Base-by-base conservation (phyloP, 1,140 invertebrate species). In the Luehdorfia chinensis region DNA sequence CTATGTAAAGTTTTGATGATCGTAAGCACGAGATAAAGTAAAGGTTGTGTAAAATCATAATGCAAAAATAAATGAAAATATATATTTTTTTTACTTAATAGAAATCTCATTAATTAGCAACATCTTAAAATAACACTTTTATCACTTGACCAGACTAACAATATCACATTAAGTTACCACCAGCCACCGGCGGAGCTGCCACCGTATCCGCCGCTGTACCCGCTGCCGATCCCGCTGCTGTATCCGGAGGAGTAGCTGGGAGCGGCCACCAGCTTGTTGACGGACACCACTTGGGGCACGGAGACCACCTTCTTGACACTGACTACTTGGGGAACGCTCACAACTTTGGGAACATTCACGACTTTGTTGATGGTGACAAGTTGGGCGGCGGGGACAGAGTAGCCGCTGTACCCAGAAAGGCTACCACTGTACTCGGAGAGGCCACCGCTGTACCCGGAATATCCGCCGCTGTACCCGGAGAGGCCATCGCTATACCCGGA, bases 351-450 rank as follows among this genome's bases (percentile, higher is more conserved):
- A n/a, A 70, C 67, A 25, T 58, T 47, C 9, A 70, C 47, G 5
- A 68, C 59, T 36, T 66, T 68, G 34, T 64, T 64, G 16, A 69
- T 59, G 7, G 57, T 28, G 5, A 72, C 55, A 6, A 72, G 47
- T 9, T 47, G 34, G 7, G 64, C 41, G 1, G 59, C 55, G 18
- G 57, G 43, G 2, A 19, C 33, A 25, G 39, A 55, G 54, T 54
- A 56, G 32, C 52, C 46, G 19, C 51, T 9, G 31, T 50, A 46
- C 3, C 56, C 47, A 8, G 28, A 28, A 16, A 44, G 43, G 13
- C 28, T 9, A 13, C 28, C 28, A 9, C n/a, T 9, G 30, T 50
- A 30, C 13, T 19, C 39, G n/a, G 37, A 25, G 45, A 28, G 36
- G 31, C 31, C 28, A 15, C 44, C 41, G 15, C 18, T 19, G 8